A percentile compares a stretch with the other conserved stretches of the same genome.
Evolutionary conservation across 2,888 invertebrate genomes (phyloP).

Genomic region (Trypoxylon attenuatum): DNA sequence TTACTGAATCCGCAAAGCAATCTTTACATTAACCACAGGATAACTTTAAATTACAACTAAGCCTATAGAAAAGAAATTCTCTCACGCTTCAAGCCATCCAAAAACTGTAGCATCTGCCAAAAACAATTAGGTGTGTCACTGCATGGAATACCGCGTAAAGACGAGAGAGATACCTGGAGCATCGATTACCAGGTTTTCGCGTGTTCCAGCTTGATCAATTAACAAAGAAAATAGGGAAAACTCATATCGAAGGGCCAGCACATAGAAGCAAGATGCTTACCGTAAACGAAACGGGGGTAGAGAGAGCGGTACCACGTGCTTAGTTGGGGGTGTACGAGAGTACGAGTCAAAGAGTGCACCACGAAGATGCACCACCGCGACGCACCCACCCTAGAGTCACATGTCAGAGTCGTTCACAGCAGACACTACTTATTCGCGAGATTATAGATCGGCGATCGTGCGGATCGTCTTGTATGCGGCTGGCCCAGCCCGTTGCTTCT

Average conservation of each 20-base stretch:
- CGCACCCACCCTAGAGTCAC: slow-evolving; percentile 45
- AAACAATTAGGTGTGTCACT: too few relatives aligned
- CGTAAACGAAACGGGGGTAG: slow-evolving; percentile 8
- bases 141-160: too few relatives aligned
- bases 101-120: too few relatives aligned
- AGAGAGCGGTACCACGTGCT: slow-evolving; percentile 46
- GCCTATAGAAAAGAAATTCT: too few relatives aligned
- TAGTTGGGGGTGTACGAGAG: slow-evolving; percentile 19
- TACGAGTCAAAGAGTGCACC: slow-evolving; percentile 21
- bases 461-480: slow-evolving; percentile 46
- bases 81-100: too few relatives aligned
- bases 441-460: slow-evolving; percentile 47
- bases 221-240: background rate
- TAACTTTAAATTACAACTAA: too few relatives aligned
- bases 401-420: slow-evolving; percentile 47
- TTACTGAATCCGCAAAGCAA: too few relatives aligned
- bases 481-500: slow-evolving; percentile 59
- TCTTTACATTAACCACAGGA: too few relatives aligned
- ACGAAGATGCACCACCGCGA: slow-evolving; percentile 43
- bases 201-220: too few relatives aligned
- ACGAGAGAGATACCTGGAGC: too few relatives aligned
- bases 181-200: too few relatives aligned
- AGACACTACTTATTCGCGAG: slow-evolving; percentile 41
- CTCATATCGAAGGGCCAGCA: slow-evolving; percentile 1
- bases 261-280: slow-evolving; percentile 23